Base-by-base conservation (phyloP, 1,140 invertebrate genomes). In the Macrobrachium nipponense region DNA sequence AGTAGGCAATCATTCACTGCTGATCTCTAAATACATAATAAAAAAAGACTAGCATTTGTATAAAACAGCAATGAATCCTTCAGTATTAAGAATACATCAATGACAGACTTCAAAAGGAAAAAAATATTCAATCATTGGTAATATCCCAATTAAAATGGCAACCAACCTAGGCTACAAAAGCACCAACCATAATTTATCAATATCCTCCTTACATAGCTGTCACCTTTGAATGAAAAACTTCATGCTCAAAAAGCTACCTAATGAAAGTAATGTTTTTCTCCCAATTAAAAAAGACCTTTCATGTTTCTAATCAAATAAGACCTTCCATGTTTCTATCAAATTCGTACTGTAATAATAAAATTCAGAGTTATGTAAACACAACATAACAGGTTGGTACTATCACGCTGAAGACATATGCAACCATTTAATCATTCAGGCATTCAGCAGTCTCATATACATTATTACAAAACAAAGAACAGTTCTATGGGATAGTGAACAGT, bases 1-100 rank as follows among this genome's bases (percentile, higher is more conserved):
- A 17, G 27, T 62, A 66, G 78, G 44, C 78, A 80, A 80, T 59
- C 64, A 62, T 62, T 43, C 78, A 51, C 64, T 44, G 78, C 61
- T 80, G 78, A 66, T 62, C 78, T 80, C 36, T 43, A n/a, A 43
- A 80, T 66, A 80, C 36, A 66, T 44, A 80, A 73, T 66, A 82
- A 59, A 64, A 79, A 80, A 20, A 86, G 84, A 86, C 84, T 86
- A 86, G 84, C 78, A 80, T 86, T 73, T 36, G 70, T 79, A 79
- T 72, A 58, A 85, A 85, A 84, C 70, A 58, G 51, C 68, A 81
- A 81, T 59, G 70, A 81, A 82, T 60, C 17, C 62, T 23, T 62
- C 70, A 82, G 59, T 62, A 62, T 59, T 80, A 80, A 64, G 78
- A 60, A 66, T 44, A 80, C 62, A 80, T 62, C 78, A 80, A 43